Base-by-base conservation (phyloP, 23 tunicate species). In the Phallusia fumigata region DNA sequence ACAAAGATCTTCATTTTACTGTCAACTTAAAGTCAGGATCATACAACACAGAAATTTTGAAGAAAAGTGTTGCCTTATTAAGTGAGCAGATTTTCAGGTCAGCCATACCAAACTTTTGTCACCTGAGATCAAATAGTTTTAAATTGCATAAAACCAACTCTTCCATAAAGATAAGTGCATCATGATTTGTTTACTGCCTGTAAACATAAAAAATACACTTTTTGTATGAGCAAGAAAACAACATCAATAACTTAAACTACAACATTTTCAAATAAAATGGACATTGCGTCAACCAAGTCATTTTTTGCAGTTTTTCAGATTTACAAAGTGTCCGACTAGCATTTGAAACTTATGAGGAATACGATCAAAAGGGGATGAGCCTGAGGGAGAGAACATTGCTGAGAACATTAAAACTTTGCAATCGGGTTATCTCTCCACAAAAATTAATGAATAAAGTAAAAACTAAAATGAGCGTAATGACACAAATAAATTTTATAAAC, bases 331-430 rank as follows among this genome's bases (percentile, higher is more conserved):
- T 92, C 32, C 87, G 97, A n/a, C 86, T 92, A 0, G 90, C 97
- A 11, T 92, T 79, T 64, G 85, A 92, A 76, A 33, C 83, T 34
- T 86, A 83, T 65, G 97, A 92, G 80, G 91, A 87, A 5, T 92
- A 83, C 75, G 97, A 92, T 77, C 91, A 92, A 65, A 65, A 82
- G 18, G 97, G 97, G 30, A 92, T 92, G 97, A 80, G 36, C 30
- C 69, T 84, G 28, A 65, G 64, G 30, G 91, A 83, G 32, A 21
- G 28, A 36, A 92, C 85, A 15, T 72, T 92, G 30, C 75, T 92
- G 18, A 79, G 86, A 84, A 53, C 97, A 5, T 65, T 92, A 35
- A 92, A 92, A 72, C 52, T 87, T 50, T 92, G 97, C 49, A 85
- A 79, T 0, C 32, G 90, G 16, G 97, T 92, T 50, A 76, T 87